Percentiles rank a stretch among this genome's conserved stretches.
phyloP scores from a whole-genome alignment of 64 coral and sea anemone species.

The Porites australiensis region DNA sequence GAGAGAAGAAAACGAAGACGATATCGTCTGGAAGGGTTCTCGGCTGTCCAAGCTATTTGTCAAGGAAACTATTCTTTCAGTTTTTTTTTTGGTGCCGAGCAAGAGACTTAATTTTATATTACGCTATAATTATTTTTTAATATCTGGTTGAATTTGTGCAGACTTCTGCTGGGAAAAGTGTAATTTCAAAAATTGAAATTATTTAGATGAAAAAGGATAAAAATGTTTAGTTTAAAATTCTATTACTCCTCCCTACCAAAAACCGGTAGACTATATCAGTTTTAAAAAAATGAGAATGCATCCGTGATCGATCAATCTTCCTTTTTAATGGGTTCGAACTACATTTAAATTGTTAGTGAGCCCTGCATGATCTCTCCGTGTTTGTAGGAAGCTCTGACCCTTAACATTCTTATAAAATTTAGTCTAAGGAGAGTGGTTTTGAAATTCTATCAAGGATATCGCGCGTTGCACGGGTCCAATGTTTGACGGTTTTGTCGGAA shows the following conservation, averaged over 20 bases:
- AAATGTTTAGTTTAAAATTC: slow-evolving; percentile 45
- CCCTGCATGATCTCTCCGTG: background rate
- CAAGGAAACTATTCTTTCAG: background rate
- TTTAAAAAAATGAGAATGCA: background rate
- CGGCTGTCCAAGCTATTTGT: background rate
- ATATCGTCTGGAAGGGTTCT: slow-evolving; percentile 61
- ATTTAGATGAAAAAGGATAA: slow-evolving; percentile 46
- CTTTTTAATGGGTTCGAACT: background rate
- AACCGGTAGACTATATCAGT: slow-evolving; percentile 7
- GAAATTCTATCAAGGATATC: background rate
- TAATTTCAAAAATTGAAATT: slow-evolving; percentile 47
- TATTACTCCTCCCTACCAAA: slow-evolving; percentile 43
- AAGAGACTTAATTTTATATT: slow-evolving; percentile 27
- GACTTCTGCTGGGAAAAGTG: slow-evolving; percentile 29
- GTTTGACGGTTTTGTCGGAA: slow-evolving; percentile 32
- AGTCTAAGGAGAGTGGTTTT: background rate
- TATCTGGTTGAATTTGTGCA: slow-evolving; percentile 48
- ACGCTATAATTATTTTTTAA: slow-evolving; percentile 41
- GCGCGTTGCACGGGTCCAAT: background rate
- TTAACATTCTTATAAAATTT: background rate
- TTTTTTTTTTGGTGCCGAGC: background rate
- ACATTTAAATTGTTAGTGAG: slow-evolving; percentile 15
- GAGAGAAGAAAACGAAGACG: slow-evolving; percentile 14
- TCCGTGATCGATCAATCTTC: slow-evolving; percentile 7
- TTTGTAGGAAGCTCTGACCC: background rate